Evolutionary conservation across 2,797 vertebrate species (phyloP).

Genomic region (Platyrinchus mystaceus): DNA sequence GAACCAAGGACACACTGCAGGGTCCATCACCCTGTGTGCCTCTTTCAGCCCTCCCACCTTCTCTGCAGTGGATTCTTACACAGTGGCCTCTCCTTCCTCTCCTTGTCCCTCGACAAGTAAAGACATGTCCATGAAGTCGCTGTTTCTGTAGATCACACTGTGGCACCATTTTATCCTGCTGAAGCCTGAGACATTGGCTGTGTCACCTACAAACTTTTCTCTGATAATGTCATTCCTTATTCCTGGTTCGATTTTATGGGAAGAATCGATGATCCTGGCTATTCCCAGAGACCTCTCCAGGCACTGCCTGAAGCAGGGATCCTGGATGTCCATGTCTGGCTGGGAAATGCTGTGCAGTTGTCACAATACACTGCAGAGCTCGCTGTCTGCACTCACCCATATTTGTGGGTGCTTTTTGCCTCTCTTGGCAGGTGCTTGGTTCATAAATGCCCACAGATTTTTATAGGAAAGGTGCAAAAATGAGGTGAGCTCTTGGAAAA

Average conservation of each 20-base stretch:
- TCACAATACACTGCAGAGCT: neutral
- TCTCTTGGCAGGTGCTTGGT: accelerated
- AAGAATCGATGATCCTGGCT: neutral
- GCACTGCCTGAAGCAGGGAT: neutral
- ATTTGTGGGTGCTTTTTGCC: no score
- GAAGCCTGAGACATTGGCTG: accelerated
- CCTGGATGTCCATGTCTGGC: accelerated
- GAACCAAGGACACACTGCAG: neutral
- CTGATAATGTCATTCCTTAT: neutral
- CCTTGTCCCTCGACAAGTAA: neutral
- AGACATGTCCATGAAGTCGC: accelerated
- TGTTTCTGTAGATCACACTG: accelerated
- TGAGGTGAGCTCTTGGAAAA: neutral
- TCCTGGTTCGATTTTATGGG: accelerated
- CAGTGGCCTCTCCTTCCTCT: accelerated
- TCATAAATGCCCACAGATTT: neutral
- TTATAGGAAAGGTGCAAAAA: neutral
- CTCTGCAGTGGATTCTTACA: accelerated
- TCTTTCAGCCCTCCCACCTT: accelerated
- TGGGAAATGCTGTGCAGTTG: accelerated
- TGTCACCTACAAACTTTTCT: accelerated
- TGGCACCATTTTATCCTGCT: neutral
- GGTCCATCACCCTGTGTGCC: accelerated
- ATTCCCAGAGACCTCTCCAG: neutral
- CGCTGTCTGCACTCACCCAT: accelerated